Conservation (phyloP, 2,888 invertebrate genomes). For the Odontothrips loti region DNA sequence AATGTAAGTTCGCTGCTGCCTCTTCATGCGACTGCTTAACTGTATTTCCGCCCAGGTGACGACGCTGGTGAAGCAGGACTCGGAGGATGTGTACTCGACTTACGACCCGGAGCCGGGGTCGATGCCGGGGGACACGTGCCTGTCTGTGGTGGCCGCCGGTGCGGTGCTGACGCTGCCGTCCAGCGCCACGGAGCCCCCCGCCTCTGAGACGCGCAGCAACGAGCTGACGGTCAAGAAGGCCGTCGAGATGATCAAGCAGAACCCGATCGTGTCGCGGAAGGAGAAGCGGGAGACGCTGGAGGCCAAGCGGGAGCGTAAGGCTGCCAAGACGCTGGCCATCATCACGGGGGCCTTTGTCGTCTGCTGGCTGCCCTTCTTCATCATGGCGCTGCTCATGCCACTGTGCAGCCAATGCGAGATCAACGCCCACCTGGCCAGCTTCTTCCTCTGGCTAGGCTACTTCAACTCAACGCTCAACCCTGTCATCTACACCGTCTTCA, state of each 20-base stretch:
- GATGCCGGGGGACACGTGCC: neutral
- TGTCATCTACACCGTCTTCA: constrained; percentile 85
- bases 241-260: constrained; percentile 28
- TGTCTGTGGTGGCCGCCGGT: constrained; percentile 1
- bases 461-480: constrained; percentile 86
- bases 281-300: constrained; percentile 64
- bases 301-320: constrained; percentile 84
- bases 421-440: constrained; percentile 70
- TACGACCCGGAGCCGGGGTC: neutral
- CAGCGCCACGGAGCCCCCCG: constrained; percentile 34
- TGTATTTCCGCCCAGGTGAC: constrained; percentile 13
- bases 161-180: constrained; percentile 30
- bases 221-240: constrained; percentile 46
- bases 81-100: neutral
- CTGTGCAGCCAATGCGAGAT: constrained; percentile 68
- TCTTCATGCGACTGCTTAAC: no score
- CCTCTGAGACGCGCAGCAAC: constrained; percentile 57
- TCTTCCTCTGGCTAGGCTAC: constrained; percentile 89
- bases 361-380: constrained; percentile 94
- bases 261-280: constrained; percentile 29
- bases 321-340: constrained; percentile 91
- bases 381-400: constrained; percentile 79
- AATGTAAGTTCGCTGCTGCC: no score
- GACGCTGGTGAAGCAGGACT: neutral
- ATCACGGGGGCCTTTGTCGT: constrained; percentile 95